Base-by-base conservation (phyloP, 2,888 invertebrate species). In the Dascillus cervinus region DNA sequence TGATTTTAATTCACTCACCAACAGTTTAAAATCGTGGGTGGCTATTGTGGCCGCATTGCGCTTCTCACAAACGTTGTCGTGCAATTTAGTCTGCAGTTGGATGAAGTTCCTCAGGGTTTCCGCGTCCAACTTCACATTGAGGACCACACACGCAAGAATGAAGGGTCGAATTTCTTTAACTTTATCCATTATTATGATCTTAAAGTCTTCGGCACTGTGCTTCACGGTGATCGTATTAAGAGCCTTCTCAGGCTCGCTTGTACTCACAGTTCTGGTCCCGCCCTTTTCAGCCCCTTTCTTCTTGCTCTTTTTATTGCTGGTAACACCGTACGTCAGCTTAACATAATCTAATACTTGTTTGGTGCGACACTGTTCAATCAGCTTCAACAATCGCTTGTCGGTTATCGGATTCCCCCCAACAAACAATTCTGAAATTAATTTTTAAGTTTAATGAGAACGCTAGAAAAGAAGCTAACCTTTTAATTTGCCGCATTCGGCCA, bases 311-410 rank as follows among this genome's bases (percentile, higher is more conserved):
- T 41, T 32, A 1, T 4, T 19, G 22, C 66, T 66, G 0, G 49
- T 43, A 11, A 35, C 39, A 4, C 46, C 47, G 48, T 67, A 71
- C 0, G 70, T 64, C 33, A 75, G 76, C n/a, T 77, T 67, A 2
- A 88, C 69, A 53, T 86, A 87, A 50, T 86, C 86, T 13, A 87
- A 44, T 3, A 88, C 70, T 59, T 85, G 81, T 53, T 86, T 86
- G 0, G 75, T 74, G 8, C 79, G 72, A 47, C 82, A 79, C 52
- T 86, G 83, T 42, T 79, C 77, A 0, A 86, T 77, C 1, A 88
- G 60, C 56, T 87, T 88, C 46, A 71, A 68, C 20, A 89, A 69
- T 4, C 84, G 70, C 44, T 81, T 77, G 58, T 88, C 88, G 1
- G 71, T 56, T 10, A 88, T 61, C 37, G 78, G 78, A 61, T 89